phyloP scores from a whole-genome alignment of 2,888 invertebrate genomes.

The Opisthograptis luteolata region DNA sequence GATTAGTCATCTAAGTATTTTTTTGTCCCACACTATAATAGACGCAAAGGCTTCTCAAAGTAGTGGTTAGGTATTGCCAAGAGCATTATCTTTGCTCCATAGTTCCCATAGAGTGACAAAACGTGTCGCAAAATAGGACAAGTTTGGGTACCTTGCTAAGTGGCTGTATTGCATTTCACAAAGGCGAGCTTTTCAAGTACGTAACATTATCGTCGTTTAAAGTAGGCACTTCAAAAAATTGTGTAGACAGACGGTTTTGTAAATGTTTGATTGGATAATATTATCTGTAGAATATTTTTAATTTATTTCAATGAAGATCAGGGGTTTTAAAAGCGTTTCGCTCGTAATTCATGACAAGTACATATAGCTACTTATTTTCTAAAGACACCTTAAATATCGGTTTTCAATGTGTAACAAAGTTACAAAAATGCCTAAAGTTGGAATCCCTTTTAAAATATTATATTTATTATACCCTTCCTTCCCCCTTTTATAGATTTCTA shows the following conservation, averaged over 20 bases:
- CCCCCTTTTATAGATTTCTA: not conserved
- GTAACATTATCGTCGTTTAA: constrained; percentile 1
- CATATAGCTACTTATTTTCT: no score
- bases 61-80: constrained; percentile 29
- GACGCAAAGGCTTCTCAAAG: constrained; percentile 30
- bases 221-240: no score
- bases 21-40: constrained; percentile 27
- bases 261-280: no score
- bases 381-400: not conserved
- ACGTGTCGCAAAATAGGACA: constrained; percentile 29
- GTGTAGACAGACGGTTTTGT: no score
- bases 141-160: constrained; percentile 8
- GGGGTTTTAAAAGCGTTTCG: no score
- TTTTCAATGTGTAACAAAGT: not conserved
- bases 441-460: not conserved
- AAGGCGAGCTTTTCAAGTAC: constrained; percentile 6
- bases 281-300: not conserved
- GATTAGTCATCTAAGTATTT: constrained; percentile 14
- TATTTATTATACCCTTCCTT: no score
- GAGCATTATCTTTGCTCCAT: constrained; percentile 25
- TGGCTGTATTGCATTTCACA: constrained; percentile 31
- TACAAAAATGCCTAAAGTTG: not conserved
- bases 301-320: no score
- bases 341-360: no score
- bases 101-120: constrained; percentile 36